Base-by-base conservation (phyloP, 1,140 invertebrate genomes). In the Portunus trituberculatus region DNA sequence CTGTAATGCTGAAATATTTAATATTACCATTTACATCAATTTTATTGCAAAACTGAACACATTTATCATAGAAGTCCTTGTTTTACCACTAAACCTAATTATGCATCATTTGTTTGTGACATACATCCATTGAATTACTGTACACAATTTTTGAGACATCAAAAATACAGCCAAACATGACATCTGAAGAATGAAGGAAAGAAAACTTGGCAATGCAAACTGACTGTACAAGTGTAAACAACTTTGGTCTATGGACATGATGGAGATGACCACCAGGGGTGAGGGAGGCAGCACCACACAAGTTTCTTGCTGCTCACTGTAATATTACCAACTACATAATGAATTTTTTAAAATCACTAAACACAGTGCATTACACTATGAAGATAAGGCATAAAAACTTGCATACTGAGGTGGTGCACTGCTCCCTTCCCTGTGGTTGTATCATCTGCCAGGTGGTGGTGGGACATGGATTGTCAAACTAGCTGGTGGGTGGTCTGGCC, bases 201-300 rank as follows among this genome's bases (percentile, higher is more conserved):
- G 10, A 76, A 83, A 45, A 92, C 59, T 95, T 89, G 94, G 89
- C 91, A 95, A 95, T 95, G 94, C 88, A 95, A 94, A 91, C 67
- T 91, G 94, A 95, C 94, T 95, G 89, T 91, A 95, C 88, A 95
- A 91, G 39, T 95, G 89, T 52, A 91, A 83, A 95, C 29, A 95
- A 95, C 88, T 91, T 95, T 95, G 94, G 94, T 95, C 94, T 95
- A 95, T 95, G 89, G 94, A 83, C 89, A 95, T 59, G 45, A 48
- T 32, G 90, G 45, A 46, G 39, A 46, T 10, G 46, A 16, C 32
- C 29, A 39, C 31, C 48, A 29, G 90, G 91, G 20, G 10, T 29
- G 20, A 59, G 25, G 28, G 16, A 82, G 20, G 20, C 45, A 91
- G 2, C 14, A 10, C 16, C 31, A 84, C 28, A 84, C 28, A 82